Evolutionary conservation across 2,113 vertebrate species (phyloP).

Genomic region (Otocyon megalotis): DNA sequence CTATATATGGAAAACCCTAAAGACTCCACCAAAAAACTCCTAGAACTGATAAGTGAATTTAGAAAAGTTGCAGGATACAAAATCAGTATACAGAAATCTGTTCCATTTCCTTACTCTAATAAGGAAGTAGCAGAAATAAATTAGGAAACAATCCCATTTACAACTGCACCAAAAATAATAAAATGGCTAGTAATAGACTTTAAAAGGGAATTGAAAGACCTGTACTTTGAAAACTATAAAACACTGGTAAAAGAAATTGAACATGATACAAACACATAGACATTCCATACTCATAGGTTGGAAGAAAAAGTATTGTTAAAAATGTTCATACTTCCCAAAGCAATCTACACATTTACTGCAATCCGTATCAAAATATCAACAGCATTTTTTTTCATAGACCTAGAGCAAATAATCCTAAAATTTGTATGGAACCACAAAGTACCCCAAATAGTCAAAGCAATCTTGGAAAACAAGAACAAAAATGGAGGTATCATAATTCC

Average conservation of each 20-base stretch:
- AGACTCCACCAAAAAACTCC: neutral
- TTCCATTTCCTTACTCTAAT: neutral
- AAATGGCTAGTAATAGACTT: neutral
- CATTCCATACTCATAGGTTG: neutral
- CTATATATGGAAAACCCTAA: neutral
- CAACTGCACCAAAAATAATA: neutral
- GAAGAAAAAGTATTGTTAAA: neutral
- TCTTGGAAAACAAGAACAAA: neutral
- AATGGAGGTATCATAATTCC: neutral
- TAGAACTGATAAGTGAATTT: neutral
- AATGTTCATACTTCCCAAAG: neutral
- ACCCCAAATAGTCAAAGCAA: too few relatives aligned
- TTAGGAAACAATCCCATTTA: neutral
- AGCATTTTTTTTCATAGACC: neutral
- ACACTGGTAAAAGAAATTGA: neutral
- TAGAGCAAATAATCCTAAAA: neutral
- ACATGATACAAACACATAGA: neutral
- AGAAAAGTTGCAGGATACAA: neutral
- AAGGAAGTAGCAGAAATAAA: neutral
- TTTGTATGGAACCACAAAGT: neutral
- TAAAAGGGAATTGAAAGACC: neutral
- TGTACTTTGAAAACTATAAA: neutral
- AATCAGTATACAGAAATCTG: neutral
- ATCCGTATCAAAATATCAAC: neutral
- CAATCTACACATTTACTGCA: neutral